phyloP scores from a whole-genome alignment of 2,797 vertebrate genomes.

The Nyctibius grandis region DNA sequence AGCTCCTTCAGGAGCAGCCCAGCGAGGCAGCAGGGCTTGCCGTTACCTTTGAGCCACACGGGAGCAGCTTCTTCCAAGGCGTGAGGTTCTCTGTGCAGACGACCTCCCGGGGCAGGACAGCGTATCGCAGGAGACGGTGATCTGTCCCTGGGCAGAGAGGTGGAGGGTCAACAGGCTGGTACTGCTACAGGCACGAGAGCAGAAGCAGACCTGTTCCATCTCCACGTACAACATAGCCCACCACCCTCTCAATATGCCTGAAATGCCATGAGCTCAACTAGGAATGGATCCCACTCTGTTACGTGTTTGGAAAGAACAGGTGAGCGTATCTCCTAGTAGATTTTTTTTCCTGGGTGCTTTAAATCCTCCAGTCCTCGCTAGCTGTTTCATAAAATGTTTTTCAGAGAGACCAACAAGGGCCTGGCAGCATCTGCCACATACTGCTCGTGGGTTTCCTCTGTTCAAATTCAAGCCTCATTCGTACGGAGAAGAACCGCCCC shows the following conservation, averaged over 20 bases:
- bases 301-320: neutral
- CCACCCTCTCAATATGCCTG: neutral
- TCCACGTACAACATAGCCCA: neutral
- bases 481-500: neutral
- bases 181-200: neutral
- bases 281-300: neutral
- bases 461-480: neutral
- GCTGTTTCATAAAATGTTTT: neutral
- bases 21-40: neutral
- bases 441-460: neutral
- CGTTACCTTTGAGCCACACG: conserved; percentile 92
- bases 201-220: neutral
- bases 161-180: neutral
- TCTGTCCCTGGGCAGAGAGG: conserved; percentile 81
- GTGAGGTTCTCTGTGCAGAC: conserved; percentile 99
- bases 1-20: rapidly evolving
- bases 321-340: neutral
- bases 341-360: neutral
- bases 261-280: neutral
- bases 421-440: neutral
- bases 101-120: conserved; percentile 91
- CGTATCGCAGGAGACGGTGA: conserved; percentile 89
- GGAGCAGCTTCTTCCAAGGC: conserved; percentile 96
- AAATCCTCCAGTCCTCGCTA: neutral
- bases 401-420: neutral